Evolutionary conservation across 1,140 invertebrate species (phyloP).

Genomic region (Drosophila nebulosa): DNA sequence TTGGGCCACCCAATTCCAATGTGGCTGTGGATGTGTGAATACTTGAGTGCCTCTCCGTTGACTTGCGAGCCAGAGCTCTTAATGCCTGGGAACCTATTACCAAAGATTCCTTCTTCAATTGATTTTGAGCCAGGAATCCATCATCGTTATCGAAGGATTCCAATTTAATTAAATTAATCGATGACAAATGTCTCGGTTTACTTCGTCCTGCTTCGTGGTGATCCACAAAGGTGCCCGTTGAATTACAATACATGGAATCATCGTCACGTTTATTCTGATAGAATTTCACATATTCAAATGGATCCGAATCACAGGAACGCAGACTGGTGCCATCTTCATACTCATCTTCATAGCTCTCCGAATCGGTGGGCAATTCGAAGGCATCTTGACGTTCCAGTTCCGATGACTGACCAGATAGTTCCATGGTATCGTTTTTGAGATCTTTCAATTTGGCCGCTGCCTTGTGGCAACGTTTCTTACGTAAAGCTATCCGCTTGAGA

Average conservation of each 20-base stretch:
- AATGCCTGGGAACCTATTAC: constrained; percentile 70
- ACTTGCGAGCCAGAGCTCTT: constrained; percentile 62
- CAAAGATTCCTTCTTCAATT: constrained; percentile 71
- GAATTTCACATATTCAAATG: constrained; percentile 85
- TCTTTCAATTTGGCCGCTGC: constrained; percentile 78
- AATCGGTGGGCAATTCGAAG: constrained; percentile 81
- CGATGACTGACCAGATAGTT: constrained; percentile 41
- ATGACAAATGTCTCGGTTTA: constrained; percentile 48
- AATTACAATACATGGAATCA: constrained; percentile 56
- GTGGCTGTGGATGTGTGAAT: constrained; percentile 82
- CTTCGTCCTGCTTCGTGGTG: constrained; percentile 54
- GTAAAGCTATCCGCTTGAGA: constrained; percentile 81
- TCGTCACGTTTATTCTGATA: constrained; percentile 81
- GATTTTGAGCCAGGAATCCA: constrained; percentile 38
- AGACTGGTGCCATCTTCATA: constrained; percentile 21
- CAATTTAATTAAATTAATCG: constrained; percentile 73
- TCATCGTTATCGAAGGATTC: constrained; percentile 48
- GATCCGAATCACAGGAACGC: constrained; percentile 83
- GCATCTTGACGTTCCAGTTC: constrained; percentile 83
- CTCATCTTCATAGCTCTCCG: constrained; percentile 66
- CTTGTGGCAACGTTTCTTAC: constrained; percentile 82
- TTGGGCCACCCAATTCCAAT: constrained; percentile 72
- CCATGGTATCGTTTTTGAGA: constrained; percentile 36
- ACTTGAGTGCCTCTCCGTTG: constrained; percentile 67
- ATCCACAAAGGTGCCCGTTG: constrained; percentile 82